phyloP scores from a whole-genome alignment of 2,113 vertebrate species.

The Oncorhynchus mykiss region DNA sequence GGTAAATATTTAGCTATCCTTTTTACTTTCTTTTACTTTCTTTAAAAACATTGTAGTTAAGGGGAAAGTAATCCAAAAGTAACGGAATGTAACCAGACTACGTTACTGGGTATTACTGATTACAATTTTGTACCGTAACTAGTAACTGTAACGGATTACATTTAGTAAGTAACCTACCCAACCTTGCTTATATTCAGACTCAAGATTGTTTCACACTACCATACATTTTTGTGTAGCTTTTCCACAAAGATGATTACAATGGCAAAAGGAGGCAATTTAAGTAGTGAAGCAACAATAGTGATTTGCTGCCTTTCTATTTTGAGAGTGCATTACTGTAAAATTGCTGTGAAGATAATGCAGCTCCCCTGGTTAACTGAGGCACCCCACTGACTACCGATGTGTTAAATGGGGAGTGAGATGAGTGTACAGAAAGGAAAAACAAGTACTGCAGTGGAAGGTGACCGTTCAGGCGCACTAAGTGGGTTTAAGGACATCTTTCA shows the following conservation, averaged over 20 bases:
- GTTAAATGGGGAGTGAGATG: neutral
- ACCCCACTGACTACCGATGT: neutral
- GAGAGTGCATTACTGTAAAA: neutral
- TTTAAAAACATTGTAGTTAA: too few relatives aligned
- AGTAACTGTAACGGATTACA: too few relatives aligned
- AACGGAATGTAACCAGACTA: too few relatives aligned
- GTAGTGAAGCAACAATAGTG: neutral
- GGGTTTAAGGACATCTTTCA: too few relatives aligned
- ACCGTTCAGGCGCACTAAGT: neutral
- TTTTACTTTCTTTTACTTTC: too few relatives aligned
- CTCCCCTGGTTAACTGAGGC: neutral
- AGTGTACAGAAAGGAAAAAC: neutral
- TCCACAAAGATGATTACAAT: neutral
- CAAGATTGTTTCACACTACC: neutral
- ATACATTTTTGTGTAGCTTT: neutral
- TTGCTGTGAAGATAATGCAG: neutral
- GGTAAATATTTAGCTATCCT: too few relatives aligned
- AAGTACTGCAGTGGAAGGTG: neutral
- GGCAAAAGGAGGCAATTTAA: neutral
- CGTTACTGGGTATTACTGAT: too few relatives aligned
- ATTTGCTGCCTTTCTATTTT: too few relatives aligned
- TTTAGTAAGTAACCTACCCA: too few relatives aligned
- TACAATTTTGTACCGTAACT: too few relatives aligned
- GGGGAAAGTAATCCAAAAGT: too few relatives aligned
- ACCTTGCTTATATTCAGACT: too few relatives aligned